A percentile compares a stretch with the other conserved stretches of the same genome.
These are phyloP conservation scores for Sesia bembeciformis DNA, from an alignment of 2,888 invertebrate genomes.

Conservation along the genomic window DNA sequence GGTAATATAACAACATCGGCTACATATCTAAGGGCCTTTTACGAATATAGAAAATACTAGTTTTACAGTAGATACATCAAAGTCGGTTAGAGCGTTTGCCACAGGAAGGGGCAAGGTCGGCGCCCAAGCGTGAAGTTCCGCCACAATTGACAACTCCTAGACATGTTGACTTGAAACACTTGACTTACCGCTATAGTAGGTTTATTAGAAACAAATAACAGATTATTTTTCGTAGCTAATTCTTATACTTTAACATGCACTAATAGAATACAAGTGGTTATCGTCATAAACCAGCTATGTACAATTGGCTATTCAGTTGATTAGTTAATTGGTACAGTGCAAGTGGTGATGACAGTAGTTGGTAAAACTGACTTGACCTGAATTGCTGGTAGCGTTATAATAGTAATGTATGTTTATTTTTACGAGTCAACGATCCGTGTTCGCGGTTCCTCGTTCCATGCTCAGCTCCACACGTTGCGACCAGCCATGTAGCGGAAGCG, in stretches of 20 bases:
- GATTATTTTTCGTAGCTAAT: too few relatives aligned
- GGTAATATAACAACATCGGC: too few relatives aligned
- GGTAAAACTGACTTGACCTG: constrained; percentile 9
- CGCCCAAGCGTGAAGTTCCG: constrained; percentile 63
- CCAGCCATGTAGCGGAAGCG: constrained; percentile 50
- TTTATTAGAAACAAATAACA: too few relatives aligned
- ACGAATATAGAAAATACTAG: too few relatives aligned
- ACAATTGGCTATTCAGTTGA: constrained; percentile 1
- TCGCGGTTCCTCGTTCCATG: constrained; percentile 27
- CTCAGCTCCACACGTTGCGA: constrained; percentile 7
- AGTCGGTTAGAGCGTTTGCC: not conserved
- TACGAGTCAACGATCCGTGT: constrained; percentile 40
- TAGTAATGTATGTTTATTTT: constrained; percentile 47
- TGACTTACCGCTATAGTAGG: not conserved
- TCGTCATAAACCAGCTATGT: too few relatives aligned
- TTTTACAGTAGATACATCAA: too few relatives aligned
- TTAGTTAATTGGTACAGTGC: constrained; percentile 1
- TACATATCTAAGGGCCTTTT: too few relatives aligned
- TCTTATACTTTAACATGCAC: too few relatives aligned
- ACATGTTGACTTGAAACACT: not conserved
- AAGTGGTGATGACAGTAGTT: not conserved
- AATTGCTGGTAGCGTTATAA: constrained; percentile 14
- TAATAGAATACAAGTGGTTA: too few relatives aligned
- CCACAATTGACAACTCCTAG: constrained; percentile 43
- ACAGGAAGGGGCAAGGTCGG: constrained; percentile 69